A percentile compares a stretch with the other conserved stretches of the same genome.
These are phyloP conservation scores for Ptychoptera contaminata DNA, from an alignment of 2,888 invertebrate species.

Conservation along the genomic window DNA sequence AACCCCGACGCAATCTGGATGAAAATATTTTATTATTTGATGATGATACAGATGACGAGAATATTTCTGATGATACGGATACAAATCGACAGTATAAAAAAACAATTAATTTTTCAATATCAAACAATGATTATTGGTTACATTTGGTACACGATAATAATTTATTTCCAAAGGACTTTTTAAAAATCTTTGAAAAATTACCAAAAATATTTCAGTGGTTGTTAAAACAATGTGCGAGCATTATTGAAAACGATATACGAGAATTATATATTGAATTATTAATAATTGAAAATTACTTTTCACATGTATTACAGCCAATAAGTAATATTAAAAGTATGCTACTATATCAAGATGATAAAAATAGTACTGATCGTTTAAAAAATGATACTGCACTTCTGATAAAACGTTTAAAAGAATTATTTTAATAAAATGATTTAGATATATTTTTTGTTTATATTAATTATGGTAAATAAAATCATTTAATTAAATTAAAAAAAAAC, in stretches of 20 bases:
- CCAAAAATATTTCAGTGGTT: slow-evolving; percentile 26
- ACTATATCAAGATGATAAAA: slow-evolving; percentile 16
- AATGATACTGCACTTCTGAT: too few species aligned
- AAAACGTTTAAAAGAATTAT: too few species aligned
- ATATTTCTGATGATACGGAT: not conserved
- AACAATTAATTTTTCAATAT: slow-evolving; percentile 15
- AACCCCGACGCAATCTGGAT: slow-evolving; percentile 18
- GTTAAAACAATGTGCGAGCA: slow-evolving; percentile 24
- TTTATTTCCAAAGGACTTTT: slow-evolving; percentile 13
- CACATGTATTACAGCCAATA: slow-evolving; percentile 20
- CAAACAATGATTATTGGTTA: slow-evolving; percentile 28
- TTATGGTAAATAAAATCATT: too few species aligned
- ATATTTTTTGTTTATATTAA: too few species aligned
- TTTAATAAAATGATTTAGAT: too few species aligned
- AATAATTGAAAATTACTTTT: slow-evolving; percentile 23
- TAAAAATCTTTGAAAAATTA: slow-evolving; percentile 17
- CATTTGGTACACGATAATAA: slow-evolving; percentile 15
- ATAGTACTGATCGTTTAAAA: too few species aligned
- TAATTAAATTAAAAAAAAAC: too few species aligned
- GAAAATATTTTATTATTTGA: slow-evolving; percentile 13
- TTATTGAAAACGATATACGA: slow-evolving; percentile 19
- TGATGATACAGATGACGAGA: slow-evolving; percentile 14
- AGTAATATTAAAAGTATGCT: slow-evolving; percentile 16
- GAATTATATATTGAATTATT: slow-evolving; percentile 24
- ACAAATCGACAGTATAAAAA: not conserved